Evolutionary conservation across 2,113 vertebrate genomes (phyloP), one percentile per base, ranked within the genome.

Genomic region (Oncorhynchus nerka): DNA sequence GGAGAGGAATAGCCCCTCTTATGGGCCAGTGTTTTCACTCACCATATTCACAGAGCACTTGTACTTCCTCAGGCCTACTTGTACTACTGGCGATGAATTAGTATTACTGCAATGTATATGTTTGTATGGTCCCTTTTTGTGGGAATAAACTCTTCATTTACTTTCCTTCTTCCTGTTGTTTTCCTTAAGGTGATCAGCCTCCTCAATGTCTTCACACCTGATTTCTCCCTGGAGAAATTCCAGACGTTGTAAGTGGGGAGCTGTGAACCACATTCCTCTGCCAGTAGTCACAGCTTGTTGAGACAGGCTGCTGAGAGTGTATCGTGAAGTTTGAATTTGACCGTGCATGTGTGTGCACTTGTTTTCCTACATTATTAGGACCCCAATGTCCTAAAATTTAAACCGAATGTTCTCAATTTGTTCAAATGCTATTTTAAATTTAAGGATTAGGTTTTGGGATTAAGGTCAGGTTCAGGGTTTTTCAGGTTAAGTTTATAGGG

Each of bases 191-290:
- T 95, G 69, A 94, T 95, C 80, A 91, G 86, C 72, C 93, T 95
- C 48, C 85, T 95, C 2, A 83, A 94, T 65, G 94, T 95, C 83
- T 95, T 95, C 88, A 94, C 94, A 48, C 94, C 94, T 3, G 93
- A 94, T 74, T 75, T 81, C 74, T 88, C 92, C 0, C 79, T 92
- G 90, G 93, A 94, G 20, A 93, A 90, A 84, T 95, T 95, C 88
- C 93, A 94, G 80, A 94, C 92, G 15, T 94, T 95, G 94, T 95
- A 79, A 94, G 94, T 92, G 74, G 48, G 67, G 7, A 78, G 61
- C 76, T 55, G 68, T 59, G 32, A 80, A 30, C 39, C 20, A 67
- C 86, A 90, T 91, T 91, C 84, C 82, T 82, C 28, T 73, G 73
- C 62, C 22, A 22, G 74, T 77, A 85, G 86, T 73, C 24, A 39